Evolutionary conservation across 2,113 vertebrate species (phyloP), one percentile per base, ranked within the genome.

Genomic region (Zosterops borbonicus): DNA sequence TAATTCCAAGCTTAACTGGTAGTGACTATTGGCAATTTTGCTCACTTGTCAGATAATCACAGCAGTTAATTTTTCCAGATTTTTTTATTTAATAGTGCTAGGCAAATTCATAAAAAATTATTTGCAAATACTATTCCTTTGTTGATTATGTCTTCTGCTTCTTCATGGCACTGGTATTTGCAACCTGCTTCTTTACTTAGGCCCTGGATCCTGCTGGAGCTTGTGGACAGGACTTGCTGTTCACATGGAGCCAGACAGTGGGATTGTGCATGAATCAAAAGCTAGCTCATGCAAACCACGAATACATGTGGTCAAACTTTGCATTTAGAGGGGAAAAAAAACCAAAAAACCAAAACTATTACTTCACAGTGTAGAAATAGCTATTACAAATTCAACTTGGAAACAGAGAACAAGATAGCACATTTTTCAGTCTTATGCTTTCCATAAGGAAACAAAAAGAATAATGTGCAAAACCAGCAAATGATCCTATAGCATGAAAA

Each of bases 21-120:
- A 90, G 90, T 87, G 90, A 92, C 93, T 84, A 92, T 65, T 85
- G 88, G 88, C 83, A 95, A 71, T 93, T 94, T 76, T 71, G 21
- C 69, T 90, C 11, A 0, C 74, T 92, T 87, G 78, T 95, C 90
- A 95, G 89, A 92, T 92, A 96, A 95, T 90, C 91, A 91, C 62
- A 82, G 78, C 59, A 70, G 89, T 96, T 97, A 80, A 94, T 94
- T 95, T 97, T 95, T 88, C 95, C 93, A 96, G 73, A 69, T 55
- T 93, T 95, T 88, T 83, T 74, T 24, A 69, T 85, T 95, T 65
- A 83, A 93, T 31, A 87, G 49, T 47, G 33, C 37, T 71, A 55
- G 71, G 49, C 31, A 87, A 86, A 83, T 39, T 68, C 53, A 78
- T 80, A 71, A 84, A 90, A 70, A 86, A 6, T 70, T 89, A 94